These are phyloP conservation scores for Resseliella maxima DNA, from an alignment of 2,888 invertebrate genomes.

Conservation along the genomic window DNA sequence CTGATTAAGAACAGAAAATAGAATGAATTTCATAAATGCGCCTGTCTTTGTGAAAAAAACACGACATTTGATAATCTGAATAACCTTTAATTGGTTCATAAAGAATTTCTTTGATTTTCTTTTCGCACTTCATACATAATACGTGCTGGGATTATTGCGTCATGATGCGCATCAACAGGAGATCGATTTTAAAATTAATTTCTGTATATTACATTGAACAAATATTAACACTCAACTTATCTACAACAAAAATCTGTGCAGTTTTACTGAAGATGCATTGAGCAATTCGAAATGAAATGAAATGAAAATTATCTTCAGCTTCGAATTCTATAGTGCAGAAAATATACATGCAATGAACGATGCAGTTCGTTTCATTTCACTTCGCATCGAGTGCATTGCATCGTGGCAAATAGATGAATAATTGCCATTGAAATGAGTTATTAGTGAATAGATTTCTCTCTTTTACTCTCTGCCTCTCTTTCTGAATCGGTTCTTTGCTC, in stretches of 20 bases:
- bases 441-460: not conserved
- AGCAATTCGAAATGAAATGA: not conserved
- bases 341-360: conserved; percentile 13
- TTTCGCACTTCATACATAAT: not conserved
- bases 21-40: no score
- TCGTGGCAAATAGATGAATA: not conserved
- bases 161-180: no score
- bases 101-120: not conserved
- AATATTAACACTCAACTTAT: no score
- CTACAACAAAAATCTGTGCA: no score
- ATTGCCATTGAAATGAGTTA: not conserved
- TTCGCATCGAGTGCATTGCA: not conserved
- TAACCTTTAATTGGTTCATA: conserved; percentile 33
- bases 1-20: no score
- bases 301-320: conserved; percentile 22
- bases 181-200: no score
- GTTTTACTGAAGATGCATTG: not conserved
- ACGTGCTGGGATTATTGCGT: no score
- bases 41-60: not conserved
- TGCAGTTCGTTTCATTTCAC: no score
- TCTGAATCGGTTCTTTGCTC: no score
- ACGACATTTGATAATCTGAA: conserved; percentile 31
- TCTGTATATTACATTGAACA: no score
- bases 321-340: conserved; percentile 38
- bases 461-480: not conserved